phyloP scores from a whole-genome alignment of 2,113 vertebrate species.

The Pygoscelis antarcticus region DNA sequence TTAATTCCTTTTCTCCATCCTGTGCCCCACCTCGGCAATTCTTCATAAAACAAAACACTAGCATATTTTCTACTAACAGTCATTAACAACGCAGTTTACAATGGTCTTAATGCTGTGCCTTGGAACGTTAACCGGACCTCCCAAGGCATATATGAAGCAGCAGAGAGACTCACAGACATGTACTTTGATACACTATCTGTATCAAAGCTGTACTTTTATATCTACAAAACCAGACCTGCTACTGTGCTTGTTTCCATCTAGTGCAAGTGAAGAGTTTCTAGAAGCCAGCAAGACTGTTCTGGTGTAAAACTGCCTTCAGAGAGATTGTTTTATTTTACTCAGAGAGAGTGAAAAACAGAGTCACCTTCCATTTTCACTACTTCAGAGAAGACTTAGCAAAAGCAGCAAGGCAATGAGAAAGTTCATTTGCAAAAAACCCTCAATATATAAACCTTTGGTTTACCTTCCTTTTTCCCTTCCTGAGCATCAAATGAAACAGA shows the following conservation, averaged over 20 bases:
- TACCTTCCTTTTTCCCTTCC: neutral
- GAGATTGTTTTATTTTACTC: neutral
- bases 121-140: neutral
- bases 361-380: neutral
- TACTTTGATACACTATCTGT: no score
- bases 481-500: neutral
- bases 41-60: neutral
- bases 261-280: neutral
- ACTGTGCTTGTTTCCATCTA: neutral
- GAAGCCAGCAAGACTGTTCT: neutral
- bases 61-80: neutral
- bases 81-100: neutral
- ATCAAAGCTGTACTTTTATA: neutral
- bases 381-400: neutral
- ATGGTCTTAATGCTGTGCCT: fast-evolving
- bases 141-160: neutral
- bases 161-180: neutral
- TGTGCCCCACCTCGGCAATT: neutral
- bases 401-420: neutral
- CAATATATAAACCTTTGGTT: neutral
- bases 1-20: neutral
- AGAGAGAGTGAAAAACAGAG: neutral
- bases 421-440: neutral
- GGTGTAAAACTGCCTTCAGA: neutral
- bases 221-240: neutral